Base-by-base conservation (phyloP, 2,888 invertebrate genomes). In the Oscheius myriophilus region DNA sequence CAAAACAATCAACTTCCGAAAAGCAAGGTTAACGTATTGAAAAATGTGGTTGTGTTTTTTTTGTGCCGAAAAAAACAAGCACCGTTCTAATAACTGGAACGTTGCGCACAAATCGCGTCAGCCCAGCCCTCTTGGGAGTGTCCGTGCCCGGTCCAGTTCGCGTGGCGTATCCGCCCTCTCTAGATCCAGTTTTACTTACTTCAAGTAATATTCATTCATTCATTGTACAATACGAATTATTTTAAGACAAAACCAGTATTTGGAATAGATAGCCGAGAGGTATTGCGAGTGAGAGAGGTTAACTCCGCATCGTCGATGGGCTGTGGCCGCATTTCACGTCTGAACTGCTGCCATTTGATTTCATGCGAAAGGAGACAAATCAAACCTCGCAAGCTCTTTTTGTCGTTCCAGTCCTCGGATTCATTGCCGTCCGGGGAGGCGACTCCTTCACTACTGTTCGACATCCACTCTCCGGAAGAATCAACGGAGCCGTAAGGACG, bases 401-500 rank as follows among this genome's bases (percentile, higher is more conserved):
- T 54, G 6, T 65, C 57, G 16, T 54, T 65, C 65, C 65, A 65
- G 21, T 65, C 25, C 26, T 23, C 54, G 39, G 45, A 49, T 25
- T 65, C 65, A 21, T 49, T 54, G 68, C 74, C 73, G 64, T 75
- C 78, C 61, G 78, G 78, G 16, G 75, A 75, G 61, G 63, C 63
- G 64, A 78, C 72, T 45, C 75, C 78, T 67, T 78, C 78, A 59
- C 78, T 78, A 65, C 75, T 73, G 65, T 75, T 75, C 52, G 78
- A 78, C 67, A 75, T 70, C 73, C 78, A 78, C 65, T 77, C 77
- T 39, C 70, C 73, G n/a, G 75, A 75, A 57, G 78, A 78, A 61
- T 78, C 78, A 43, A 75, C 71, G n/a, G 78, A 78, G 61, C 68
- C 72, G 59, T 73, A 78, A 12, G 73, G 75, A 43, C 75, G 75